A percentile compares a stretch with the other conserved stretches of the same genome.
phyloP scores from a whole-genome alignment of 2,113 vertebrate genomes.

The Bos indicus region DNA sequence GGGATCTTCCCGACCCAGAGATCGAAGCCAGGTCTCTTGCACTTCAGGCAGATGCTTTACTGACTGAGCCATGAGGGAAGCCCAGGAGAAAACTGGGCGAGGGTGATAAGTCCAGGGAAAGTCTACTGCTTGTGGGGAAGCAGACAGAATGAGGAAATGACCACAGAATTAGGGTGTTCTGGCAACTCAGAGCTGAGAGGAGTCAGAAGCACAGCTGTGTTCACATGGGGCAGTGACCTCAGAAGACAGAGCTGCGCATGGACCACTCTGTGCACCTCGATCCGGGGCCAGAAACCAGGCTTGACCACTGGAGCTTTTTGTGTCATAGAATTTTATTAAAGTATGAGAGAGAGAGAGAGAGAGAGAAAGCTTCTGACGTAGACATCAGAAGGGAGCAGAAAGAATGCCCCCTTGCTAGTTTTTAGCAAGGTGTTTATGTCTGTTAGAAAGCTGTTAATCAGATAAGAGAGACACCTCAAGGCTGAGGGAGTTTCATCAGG shows the following conservation, averaged over 20 bases:
- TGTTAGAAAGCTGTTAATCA: background rate
- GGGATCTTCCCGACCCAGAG: background rate
- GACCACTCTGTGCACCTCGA: too few species aligned
- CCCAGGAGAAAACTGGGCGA: background rate
- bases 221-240: background rate
- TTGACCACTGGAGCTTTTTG: background rate
- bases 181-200: background rate
- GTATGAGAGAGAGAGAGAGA: background rate
- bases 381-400: background rate
- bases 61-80: background rate
- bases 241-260: accelerated
- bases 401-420: background rate
- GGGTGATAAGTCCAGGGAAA: background rate
- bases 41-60: background rate
- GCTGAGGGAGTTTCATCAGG: background rate
- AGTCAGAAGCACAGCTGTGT: background rate
- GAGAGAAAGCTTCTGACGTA: background rate
- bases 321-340: background rate
- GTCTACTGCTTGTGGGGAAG: background rate
- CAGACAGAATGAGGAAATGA: background rate
- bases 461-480: background rate
- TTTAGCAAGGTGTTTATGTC: background rate
- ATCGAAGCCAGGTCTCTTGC: background rate
- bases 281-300: background rate
- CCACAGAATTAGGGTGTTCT: background rate